phyloP scores from a whole-genome alignment of 2,888 invertebrate species.

The Netelia melanura region DNA sequence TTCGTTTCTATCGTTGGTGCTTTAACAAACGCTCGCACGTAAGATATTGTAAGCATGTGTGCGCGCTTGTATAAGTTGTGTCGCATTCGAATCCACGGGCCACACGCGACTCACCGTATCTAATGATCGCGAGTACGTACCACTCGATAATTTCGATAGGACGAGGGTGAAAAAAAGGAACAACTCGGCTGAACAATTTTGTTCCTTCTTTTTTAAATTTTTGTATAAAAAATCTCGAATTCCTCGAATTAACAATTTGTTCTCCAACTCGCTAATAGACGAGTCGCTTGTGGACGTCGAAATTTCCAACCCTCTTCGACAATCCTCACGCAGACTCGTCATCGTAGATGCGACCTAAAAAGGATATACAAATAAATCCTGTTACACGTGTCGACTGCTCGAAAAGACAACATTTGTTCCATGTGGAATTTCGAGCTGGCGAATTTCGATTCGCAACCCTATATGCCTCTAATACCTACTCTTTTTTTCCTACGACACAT shows the following conservation, averaged over 20 bases:
- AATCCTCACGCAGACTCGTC: constrained; percentile 63
- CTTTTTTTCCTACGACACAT: constrained; percentile 69
- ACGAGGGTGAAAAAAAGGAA: not conserved
- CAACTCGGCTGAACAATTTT: not conserved
- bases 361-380: constrained; percentile 77
- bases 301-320: constrained; percentile 39
- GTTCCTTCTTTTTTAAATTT: not conserved
- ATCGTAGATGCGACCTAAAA: constrained; percentile 14
- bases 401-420: constrained; percentile 32
- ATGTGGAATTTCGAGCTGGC: constrained; percentile 73
- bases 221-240: not conserved
- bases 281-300: constrained; percentile 35
- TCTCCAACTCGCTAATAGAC: not conserved
- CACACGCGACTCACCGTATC: constrained; percentile 44
- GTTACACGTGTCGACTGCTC: constrained; percentile 70
- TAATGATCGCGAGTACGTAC: constrained; percentile 17
- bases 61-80: not conserved
- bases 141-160: not conserved
- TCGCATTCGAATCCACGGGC: constrained; percentile 8
- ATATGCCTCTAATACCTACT: not conserved
- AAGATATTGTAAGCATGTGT: not conserved
- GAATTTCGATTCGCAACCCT: constrained; percentile 46
- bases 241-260: no score
- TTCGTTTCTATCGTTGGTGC: constrained; percentile 32
- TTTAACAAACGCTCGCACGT: constrained; percentile 2